Base-by-base conservation (phyloP, 2,888 invertebrate species). In the Chymomyza procnemis region DNA sequence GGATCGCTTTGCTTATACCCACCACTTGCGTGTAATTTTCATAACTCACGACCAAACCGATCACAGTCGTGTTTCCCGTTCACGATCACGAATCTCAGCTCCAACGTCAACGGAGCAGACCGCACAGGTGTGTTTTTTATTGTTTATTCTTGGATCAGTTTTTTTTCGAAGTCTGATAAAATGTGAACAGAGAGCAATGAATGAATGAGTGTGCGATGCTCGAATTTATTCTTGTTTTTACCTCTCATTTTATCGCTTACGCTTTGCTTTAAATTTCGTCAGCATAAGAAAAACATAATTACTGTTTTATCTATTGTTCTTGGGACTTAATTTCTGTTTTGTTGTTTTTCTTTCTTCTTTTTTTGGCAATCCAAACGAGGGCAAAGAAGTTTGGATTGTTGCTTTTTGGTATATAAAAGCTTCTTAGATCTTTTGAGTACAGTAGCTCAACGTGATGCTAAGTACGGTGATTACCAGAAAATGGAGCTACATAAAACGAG, bases 201-300 rank as follows among this genome's bases (percentile, higher is more conserved):
- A 41, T 41, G 22, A 22, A 41, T 50, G 5, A 8, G 14, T 26
- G 30, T 19, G 21, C 47, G 57, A 21, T 72, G 64, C 61, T 61
- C 63, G 55, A 21, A 48, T 52, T 19, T 56, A 46, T 46, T 30
- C 8, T 14, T 50, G 34, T 26, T 68, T 62, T 55, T 59, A 55
- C 48, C 54, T 48, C 1, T 48, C 48, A 21, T 22, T 60, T 57
- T 66, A 65, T 61, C 69, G 46, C 12, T 41, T 41, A 41, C 34
- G 9, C 34, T 41, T 41, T 41, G 34, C 34, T 41, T 55, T 50
- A 63, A 66, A 59, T 59, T 73, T 68, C 47, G 57, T 65, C 61
- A 67, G 30, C 41, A 61, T 34, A 22, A 65, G n/a, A n/a, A 56
- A 63, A 58, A 61, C 67, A 72, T 79, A 84, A 79, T 80, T 84